Evolutionary conservation across 2,888 invertebrate genomes (phyloP), one percentile per base, ranked within the genome.

Genomic region (Chrysina gloriosa): DNA sequence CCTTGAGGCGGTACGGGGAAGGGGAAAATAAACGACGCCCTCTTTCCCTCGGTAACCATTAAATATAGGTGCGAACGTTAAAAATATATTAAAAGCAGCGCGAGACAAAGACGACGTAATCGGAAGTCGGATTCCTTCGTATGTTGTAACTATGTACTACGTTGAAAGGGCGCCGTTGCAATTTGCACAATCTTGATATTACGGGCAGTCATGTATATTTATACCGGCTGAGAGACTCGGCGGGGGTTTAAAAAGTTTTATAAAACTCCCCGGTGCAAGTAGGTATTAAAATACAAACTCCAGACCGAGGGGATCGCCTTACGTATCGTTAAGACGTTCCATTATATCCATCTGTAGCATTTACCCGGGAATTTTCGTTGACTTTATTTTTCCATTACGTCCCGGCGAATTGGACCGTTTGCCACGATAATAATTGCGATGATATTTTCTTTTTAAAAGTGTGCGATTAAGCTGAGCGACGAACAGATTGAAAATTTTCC

Each of bases 331-430:
- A 82, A 82, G 80, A 78, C 78, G 76, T 80, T 80, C 82, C 82
- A 83, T 83, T 82, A 83, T 81, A 81, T 81, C 81, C 82, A 83
- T 82, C 83, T 83, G 82, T 77, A 80, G 80, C 81, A 72, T 80
- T 81, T 79, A 73, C 73, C 71, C 70, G 78, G 79, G 77, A 80
- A 80, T 78, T 80, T 81, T 78, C 79, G 79, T 78, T 76, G 76
- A 75, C 77, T 77, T 79, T 79, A 77, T 77, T 77, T 69, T 72
- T 71, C 69, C 70, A 71, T 72, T 71, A 70, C 54, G 66, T 65
- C 27, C 34, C 25, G 36, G 52, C 36, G 65, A 65, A 65, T 65
- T 52, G 65, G 23, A 52, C 52, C 50, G 19, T 52, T 52, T 27
- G 36, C 25, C 29, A 45, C 63, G 47, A 63, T 63, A 63, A 63